Percentiles rank a stretch among this genome's conserved stretches.
These are phyloP conservation scores for Mystacornis crossleyi DNA, from an alignment of 2,113 vertebrate genomes.

Conservation along the genomic window DNA sequence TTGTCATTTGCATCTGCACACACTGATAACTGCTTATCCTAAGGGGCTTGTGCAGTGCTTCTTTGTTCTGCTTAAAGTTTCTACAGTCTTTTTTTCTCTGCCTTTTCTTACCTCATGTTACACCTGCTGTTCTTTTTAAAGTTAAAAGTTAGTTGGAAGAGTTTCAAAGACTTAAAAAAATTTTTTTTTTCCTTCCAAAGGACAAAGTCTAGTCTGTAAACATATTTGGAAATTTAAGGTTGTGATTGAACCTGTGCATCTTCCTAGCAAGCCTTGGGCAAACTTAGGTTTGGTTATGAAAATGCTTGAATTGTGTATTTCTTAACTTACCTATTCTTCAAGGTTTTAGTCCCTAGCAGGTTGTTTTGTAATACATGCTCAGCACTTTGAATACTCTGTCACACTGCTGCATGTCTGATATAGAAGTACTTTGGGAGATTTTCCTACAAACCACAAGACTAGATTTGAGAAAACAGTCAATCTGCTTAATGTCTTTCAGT, in stretches of 20 bases:
- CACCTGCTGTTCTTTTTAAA: background rate
- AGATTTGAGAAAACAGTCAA: background rate
- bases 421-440: background rate
- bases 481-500: background rate
- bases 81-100: background rate
- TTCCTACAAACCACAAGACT: background rate
- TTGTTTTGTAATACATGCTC: background rate
- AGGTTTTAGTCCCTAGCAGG: background rate
- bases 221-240: background rate
- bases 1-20: background rate
- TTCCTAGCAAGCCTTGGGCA: background rate
- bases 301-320: background rate
- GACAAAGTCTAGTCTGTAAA: background rate
- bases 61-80: background rate
- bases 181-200: background rate
- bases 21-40: background rate
- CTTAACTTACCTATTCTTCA: background rate
- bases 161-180: background rate
- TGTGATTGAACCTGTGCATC: background rate
- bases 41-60: background rate
- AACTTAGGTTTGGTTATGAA: background rate
- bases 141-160: background rate
- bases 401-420: background rate
- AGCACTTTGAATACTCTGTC: background rate
- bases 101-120: background rate